These are phyloP conservation scores for Microtus ochrogaster DNA, from an alignment of 2,113 vertebrate species.

Conservation along the genomic window DNA sequence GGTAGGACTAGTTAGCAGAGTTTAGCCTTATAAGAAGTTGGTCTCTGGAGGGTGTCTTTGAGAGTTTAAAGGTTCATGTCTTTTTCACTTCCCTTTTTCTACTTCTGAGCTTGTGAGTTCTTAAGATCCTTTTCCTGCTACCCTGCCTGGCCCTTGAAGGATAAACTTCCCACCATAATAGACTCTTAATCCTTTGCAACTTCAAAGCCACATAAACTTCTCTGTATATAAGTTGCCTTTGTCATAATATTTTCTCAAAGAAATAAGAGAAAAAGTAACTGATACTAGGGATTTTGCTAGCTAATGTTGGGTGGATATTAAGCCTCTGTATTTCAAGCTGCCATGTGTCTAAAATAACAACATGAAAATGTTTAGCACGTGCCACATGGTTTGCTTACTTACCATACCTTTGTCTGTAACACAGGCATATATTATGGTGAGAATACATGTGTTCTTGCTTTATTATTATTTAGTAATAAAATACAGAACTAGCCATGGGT, in stretches of 20 bases:
- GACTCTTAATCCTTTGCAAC: background rate
- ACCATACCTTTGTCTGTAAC: background rate
- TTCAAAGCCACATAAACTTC: background rate
- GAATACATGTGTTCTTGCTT: background rate
- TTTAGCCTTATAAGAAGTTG: background rate
- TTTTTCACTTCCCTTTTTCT: background rate
- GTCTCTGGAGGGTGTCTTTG: background rate
- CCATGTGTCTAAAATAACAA: background rate
- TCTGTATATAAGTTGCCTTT: background rate
- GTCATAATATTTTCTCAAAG: background rate
- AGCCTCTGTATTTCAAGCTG: background rate
- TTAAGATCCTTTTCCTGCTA: background rate
- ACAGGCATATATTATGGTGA: accelerated
- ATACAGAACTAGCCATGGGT: background rate
- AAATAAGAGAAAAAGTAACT: background rate
- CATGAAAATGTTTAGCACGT: background rate
- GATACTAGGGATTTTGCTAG: background rate
- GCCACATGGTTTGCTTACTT: background rate
- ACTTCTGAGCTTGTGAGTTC: background rate
- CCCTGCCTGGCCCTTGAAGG: background rate
- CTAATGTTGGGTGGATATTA: background rate
- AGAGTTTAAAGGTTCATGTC: background rate
- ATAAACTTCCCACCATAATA: background rate
- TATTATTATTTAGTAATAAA: background rate
- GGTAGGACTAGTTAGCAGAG: background rate